Conservation (phyloP, 2,797 vertebrate species). For the Rhinella marina region DNA sequence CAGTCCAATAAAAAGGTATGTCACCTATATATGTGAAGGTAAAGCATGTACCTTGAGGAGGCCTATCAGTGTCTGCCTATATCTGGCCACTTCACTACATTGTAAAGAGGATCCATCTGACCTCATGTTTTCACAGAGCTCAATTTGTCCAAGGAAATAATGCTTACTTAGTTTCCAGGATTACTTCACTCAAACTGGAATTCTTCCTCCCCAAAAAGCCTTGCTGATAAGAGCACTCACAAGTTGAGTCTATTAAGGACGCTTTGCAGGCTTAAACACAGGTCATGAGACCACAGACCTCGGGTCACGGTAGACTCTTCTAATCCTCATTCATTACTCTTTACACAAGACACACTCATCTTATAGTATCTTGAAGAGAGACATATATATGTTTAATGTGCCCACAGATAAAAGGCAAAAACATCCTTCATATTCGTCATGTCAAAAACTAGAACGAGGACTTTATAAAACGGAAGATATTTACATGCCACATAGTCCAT, state of each 20-base stretch:
- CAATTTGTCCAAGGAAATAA: background rate
- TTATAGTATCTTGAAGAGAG: background rate
- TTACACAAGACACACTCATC: background rate
- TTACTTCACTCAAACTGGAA: background rate
- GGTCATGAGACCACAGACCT: constrained; percentile 21
- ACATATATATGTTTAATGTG: background rate
- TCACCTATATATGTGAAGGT: background rate
- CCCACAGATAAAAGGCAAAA: background rate
- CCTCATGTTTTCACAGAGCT: background rate
- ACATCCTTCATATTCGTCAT: background rate
- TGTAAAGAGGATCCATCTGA: background rate
- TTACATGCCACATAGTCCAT: background rate
- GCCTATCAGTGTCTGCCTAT: background rate
- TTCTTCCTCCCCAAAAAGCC: background rate
- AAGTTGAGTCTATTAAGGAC: constrained; percentile 15
- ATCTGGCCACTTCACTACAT: background rate
- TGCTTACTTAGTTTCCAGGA: background rate
- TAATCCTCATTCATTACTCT: constrained; percentile 15
- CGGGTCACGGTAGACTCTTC: constrained; percentile 1
- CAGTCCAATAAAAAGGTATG: background rate
- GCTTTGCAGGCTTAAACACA: background rate
- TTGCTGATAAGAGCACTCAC: constrained; percentile 39
- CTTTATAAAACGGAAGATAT: background rate
- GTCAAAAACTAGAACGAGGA: background rate
- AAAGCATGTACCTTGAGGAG: background rate